Conservation (phyloP, 2,888 invertebrate genomes). For the Dioctria linearis region DNA sequence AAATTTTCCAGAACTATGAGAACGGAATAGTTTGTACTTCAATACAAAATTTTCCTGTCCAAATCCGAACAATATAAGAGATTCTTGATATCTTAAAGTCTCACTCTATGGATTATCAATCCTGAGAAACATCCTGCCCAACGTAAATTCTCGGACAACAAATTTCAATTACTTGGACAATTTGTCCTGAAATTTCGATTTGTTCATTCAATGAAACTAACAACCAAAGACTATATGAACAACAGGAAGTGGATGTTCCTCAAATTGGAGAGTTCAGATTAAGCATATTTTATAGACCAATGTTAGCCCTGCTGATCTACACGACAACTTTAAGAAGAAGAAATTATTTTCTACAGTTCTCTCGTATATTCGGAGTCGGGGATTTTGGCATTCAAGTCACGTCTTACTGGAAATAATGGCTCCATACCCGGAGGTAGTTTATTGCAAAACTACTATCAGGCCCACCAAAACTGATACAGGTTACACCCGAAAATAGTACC, state of each 20-base stretch:
- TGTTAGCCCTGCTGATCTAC: neutral
- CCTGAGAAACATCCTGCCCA: too few species aligned
- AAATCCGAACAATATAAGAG: too few species aligned
- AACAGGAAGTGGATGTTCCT: neutral
- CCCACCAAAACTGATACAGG: constrained; percentile 36
- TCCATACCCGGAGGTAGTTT: constrained; percentile 45
- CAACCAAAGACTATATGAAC: neutral
- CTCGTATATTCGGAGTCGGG: neutral
- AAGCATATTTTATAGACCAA: neutral
- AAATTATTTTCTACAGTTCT: neutral
- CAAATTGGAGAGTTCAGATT: neutral
- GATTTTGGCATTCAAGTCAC: constrained; percentile 34
- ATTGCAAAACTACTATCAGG: constrained; percentile 43
- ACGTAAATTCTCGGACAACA: neutral
- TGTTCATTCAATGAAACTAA: neutral
- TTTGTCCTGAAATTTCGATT: neutral
- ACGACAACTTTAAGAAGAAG: neutral
- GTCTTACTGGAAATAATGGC: constrained; percentile 48
- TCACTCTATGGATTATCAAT: too few species aligned
- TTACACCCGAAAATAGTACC: constrained; percentile 37
- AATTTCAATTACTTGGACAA: constrained; percentile 31
- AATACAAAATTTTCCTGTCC: too few species aligned
- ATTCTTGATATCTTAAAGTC: too few species aligned
- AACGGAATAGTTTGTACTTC: too few species aligned
- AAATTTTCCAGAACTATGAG: too few species aligned